These are phyloP conservation scores for Parnassius orleans DNA, from an alignment of 2,888 invertebrate species.

Conservation along the genomic window DNA sequence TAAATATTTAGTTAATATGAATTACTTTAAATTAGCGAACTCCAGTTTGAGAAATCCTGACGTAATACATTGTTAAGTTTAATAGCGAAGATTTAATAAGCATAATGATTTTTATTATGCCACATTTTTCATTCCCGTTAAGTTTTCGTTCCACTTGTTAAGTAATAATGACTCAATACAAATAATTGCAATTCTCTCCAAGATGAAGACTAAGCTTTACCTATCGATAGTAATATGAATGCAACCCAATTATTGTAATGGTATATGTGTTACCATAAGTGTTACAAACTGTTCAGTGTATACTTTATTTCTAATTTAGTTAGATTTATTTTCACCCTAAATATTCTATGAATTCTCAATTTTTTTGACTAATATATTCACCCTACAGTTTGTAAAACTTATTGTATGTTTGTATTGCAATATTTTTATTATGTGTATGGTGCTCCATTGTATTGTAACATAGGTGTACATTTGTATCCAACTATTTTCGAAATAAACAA, in stretches of 20 bases:
- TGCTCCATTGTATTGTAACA: constrained; percentile 69
- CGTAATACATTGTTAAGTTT: constrained; percentile 14
- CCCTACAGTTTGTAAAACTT: constrained; percentile 14
- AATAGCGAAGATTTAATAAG: constrained; percentile 4
- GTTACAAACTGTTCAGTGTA: constrained; percentile 6
- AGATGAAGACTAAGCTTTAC: constrained; percentile 58
- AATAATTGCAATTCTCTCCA: constrained; percentile 15
- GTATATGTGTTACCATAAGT: constrained; percentile 1
- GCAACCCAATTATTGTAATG: constrained; percentile 3
- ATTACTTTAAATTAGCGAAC: too few relatives aligned
- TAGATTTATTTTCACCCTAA: not conserved
- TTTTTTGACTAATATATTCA: not conserved
- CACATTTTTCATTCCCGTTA: not conserved
- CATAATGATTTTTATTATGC: not conserved
- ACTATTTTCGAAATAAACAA: constrained; percentile 73
- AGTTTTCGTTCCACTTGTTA: not conserved
- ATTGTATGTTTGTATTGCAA: constrained; percentile 44
- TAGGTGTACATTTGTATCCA: constrained; percentile 75
- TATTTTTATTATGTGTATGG: constrained; percentile 71
- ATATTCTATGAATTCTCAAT: not conserved
- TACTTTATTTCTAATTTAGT: not conserved
- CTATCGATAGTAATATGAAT: constrained; percentile 40
- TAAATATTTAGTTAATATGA: too few relatives aligned
- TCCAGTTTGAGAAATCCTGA: not conserved
- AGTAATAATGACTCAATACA: not conserved